These are phyloP conservation scores for Cheirogaleus major DNA, from an alignment of 2,797 vertebrate genomes.

Conservation along the genomic window DNA sequence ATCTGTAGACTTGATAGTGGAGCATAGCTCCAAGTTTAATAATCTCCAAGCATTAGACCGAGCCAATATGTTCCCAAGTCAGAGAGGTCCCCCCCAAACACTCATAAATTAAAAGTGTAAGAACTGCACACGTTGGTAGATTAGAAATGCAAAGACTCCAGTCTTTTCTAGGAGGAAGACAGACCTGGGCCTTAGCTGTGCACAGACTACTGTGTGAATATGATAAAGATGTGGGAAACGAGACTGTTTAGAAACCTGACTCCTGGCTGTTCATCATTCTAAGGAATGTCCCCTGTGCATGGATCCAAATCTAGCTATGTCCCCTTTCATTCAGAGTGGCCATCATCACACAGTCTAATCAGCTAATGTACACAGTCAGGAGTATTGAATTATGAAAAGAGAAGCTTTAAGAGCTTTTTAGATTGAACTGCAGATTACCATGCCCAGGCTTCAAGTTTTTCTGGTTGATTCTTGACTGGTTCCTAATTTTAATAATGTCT, in stretches of 20 bases:
- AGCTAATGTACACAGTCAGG: conserved; percentile 12
- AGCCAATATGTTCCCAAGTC: conserved; percentile 88
- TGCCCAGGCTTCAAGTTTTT: conserved; percentile 69
- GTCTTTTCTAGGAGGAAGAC: conserved; percentile 51
- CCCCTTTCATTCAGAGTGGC: conserved; percentile 4
- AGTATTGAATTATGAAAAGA: conserved; percentile 71
- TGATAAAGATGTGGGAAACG: not conserved
- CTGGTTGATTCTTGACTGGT: conserved; percentile 72
- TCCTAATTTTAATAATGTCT: conserved; percentile 78
- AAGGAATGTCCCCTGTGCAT: conserved; percentile 35
- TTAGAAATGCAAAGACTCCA: conserved; percentile 80
- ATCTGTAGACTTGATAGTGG: conserved; percentile 89
- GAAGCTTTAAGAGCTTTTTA: conserved; percentile 50
- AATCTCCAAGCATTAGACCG: conserved; percentile 88
- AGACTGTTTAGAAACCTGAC: conserved; percentile 48
- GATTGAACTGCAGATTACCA: conserved; percentile 73
- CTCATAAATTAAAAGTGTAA: conserved; percentile 86
- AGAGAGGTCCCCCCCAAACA: conserved; percentile 82
- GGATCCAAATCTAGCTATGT: conserved; percentile 39
- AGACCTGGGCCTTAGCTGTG: conserved; percentile 64
- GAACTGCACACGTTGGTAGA: conserved; percentile 67
- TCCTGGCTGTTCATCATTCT: conserved; percentile 63
- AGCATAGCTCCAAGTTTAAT: conserved; percentile 88
- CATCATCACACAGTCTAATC: conserved; percentile 52
- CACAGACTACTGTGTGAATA: conserved; percentile 31